phyloP scores from a whole-genome alignment of 2,113 vertebrate species.

The Typhlomys cinereus region DNA sequence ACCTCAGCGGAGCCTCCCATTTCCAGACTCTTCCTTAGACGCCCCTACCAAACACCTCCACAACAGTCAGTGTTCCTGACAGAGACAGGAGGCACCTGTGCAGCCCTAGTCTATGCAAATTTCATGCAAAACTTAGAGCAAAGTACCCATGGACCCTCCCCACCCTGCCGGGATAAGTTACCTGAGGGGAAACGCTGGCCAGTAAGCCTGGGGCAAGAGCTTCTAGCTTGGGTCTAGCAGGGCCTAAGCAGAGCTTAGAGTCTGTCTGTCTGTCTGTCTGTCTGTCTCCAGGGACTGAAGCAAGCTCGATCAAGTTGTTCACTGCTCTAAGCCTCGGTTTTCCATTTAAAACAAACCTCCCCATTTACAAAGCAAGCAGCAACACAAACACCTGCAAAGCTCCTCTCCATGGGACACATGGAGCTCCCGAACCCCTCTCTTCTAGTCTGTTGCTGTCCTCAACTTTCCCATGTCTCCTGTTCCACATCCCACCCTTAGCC shows the following conservation, averaged over 20 bases:
- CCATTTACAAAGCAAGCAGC: conserved; percentile 6
- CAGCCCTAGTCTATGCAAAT: not conserved
- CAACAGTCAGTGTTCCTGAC: not conserved
- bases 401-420: not conserved
- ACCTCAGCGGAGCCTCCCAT: not conserved
- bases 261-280: not conserved
- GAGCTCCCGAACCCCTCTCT: not conserved
- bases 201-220: not conserved
- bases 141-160: not conserved
- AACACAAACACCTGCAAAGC: not conserved
- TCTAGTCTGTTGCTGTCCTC: not conserved
- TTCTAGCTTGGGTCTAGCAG: not conserved
- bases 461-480: accelerated
- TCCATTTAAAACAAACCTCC: not conserved
- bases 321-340: conserved; percentile 5
- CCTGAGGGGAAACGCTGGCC: not conserved
- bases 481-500: not conserved
- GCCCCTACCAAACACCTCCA: not conserved
- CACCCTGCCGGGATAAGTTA: not conserved
- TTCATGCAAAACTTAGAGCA: conserved; percentile 13
- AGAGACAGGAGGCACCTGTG: not conserved
- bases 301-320: not conserved
- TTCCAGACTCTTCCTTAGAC: not conserved
- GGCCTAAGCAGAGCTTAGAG: not conserved
- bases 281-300: not conserved